Percentiles rank a stretch among this genome's conserved stretches.
Conservation (phyloP, 1,140 invertebrate genomes). For the Musca vetustissima region DNA sequence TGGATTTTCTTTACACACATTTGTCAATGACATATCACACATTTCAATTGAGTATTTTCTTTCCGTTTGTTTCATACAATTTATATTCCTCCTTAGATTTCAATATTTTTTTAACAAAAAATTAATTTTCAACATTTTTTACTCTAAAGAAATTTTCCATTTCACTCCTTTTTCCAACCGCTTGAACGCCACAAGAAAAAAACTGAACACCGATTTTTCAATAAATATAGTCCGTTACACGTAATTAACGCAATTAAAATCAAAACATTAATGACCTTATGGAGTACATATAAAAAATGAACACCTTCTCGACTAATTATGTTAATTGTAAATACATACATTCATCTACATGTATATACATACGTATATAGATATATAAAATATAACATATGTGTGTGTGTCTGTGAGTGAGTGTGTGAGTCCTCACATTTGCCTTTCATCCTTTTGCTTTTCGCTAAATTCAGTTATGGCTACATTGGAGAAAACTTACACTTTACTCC, state of each 20-base stretch:
- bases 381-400: no score
- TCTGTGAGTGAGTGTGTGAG: no score
- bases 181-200: no score
- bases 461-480: no score
- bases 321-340: constrained; percentile 31
- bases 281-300: constrained; percentile 23
- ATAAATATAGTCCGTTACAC: constrained; percentile 49
- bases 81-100: not conserved
- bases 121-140: not conserved
- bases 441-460: no score
- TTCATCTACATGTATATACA: not conserved
- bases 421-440: no score
- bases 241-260: constrained; percentile 57
- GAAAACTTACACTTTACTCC: no score
- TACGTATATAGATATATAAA: not conserved
- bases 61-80: not conserved
- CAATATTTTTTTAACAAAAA: not conserved
- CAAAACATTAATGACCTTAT: constrained; percentile 55
- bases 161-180: not conserved
- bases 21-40: not conserved
- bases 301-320: constrained; percentile 32
- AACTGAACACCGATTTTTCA: constrained; percentile 22
- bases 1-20: not conserved
- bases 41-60: not conserved
- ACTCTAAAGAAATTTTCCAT: not conserved